A percentile compares a stretch with the other conserved stretches of the same genome.
Conservation (phyloP, 2,888 invertebrate genomes). For the Hylaea fasciaria region DNA sequence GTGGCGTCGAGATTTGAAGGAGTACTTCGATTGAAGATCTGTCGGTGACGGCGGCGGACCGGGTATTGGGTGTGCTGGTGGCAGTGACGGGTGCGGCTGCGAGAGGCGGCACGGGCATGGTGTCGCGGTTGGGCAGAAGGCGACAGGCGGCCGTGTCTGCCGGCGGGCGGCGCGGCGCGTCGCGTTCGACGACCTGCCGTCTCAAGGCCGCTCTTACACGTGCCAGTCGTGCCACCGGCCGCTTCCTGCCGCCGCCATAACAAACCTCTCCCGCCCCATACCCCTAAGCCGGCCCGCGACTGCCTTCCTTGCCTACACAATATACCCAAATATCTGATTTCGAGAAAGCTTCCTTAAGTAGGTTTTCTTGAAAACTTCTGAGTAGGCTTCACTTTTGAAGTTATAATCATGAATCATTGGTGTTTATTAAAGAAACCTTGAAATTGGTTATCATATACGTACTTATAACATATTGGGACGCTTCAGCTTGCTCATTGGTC, state of each 20-base stretch:
- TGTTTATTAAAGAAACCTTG: neutral
- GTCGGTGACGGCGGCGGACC: constrained; percentile 23
- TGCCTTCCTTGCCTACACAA: constrained; percentile 38
- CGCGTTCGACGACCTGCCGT: constrained; percentile 78
- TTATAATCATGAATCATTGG: neutral
- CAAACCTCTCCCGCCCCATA: constrained; percentile 74
- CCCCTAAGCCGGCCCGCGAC: constrained; percentile 50
- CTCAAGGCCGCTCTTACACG: constrained; percentile 83
- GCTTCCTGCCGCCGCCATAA: constrained; percentile 81
- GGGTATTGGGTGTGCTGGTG: constrained; percentile 41
- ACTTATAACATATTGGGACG: no score
- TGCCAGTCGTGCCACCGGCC: constrained; percentile 77
- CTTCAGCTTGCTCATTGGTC: no score
- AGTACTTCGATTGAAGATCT: constrained; percentile 1
- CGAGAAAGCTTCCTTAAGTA: constrained; percentile 39
- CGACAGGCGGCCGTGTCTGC: constrained; percentile 64
- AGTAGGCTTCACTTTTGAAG: constrained; percentile 12
- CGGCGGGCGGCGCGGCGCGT: constrained; percentile 55
- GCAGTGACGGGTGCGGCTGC: constrained; percentile 52
- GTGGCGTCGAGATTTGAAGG: constrained; percentile 5
- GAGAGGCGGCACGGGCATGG: constrained; percentile 63
- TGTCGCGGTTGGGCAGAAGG: constrained; percentile 60
- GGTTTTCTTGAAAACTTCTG: constrained; percentile 13
- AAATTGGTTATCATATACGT: no score
- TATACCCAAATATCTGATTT: constrained; percentile 44